Conservation (phyloP, 2,888 invertebrate species). For the Mellilla xanthometata region DNA sequence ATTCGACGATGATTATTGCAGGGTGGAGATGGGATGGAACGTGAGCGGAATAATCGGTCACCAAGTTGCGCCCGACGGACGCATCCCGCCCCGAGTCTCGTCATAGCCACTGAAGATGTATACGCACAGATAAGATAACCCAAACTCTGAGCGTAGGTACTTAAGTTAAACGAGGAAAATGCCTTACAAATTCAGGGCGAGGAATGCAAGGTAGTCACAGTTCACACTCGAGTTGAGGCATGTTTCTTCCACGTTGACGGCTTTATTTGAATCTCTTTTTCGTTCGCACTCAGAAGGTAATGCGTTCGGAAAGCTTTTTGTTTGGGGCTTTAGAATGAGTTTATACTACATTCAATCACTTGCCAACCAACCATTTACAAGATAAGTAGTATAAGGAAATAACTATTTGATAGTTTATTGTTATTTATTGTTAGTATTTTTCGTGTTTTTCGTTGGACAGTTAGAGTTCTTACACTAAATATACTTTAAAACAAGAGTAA, state of each 20-base stretch:
- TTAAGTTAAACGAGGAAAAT: slow-evolving; percentile 14
- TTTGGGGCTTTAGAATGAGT: neutral
- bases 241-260: slow-evolving; percentile 13
- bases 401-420: too few relatives aligned
- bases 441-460: too few relatives aligned
- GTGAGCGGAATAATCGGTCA: slow-evolving; percentile 48
- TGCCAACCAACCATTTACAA: too few relatives aligned
- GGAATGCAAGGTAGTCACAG: slow-evolving; percentile 15
- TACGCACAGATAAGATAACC: slow-evolving; percentile 2
- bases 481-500: too few relatives aligned
- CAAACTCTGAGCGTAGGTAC: too few relatives aligned
- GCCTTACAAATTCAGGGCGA: slow-evolving; percentile 8
- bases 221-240: slow-evolving; percentile 1
- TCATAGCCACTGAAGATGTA: neutral
- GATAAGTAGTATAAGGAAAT: too few relatives aligned
- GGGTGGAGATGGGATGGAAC: slow-evolving; percentile 40
- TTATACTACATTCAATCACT: too few relatives aligned
- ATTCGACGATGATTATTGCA: slow-evolving; percentile 49
- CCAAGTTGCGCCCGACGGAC: neutral
- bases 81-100: neutral
- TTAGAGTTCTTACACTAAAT: too few relatives aligned
- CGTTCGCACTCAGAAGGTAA: slow-evolving; percentile 1
- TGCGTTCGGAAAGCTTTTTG: neutral
- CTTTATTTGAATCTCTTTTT: slow-evolving; percentile 17
- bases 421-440: too few relatives aligned